Percentiles rank a stretch among this genome's conserved stretches.
phyloP scores from a whole-genome alignment of 2,113 vertebrate genomes.

The Amphilophus citrinellus region DNA sequence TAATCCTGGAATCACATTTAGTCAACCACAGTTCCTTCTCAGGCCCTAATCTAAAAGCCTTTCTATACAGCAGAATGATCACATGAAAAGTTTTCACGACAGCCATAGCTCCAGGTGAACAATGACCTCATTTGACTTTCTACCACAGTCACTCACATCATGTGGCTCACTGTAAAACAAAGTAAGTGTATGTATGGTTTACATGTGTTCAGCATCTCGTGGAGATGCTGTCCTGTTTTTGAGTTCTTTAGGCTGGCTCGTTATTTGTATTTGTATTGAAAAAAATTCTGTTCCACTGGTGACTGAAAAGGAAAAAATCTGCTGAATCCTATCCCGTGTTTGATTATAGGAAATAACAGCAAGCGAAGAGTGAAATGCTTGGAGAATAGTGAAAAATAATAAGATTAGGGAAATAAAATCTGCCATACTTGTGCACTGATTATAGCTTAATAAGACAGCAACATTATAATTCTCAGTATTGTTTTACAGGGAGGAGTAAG shows the following conservation, averaged over 20 bases:
- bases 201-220: background rate
- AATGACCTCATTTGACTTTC: slow-evolving; percentile 55
- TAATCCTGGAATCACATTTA: background rate
- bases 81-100: slow-evolving; percentile 55
- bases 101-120: slow-evolving; percentile 66
- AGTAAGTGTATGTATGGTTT: slow-evolving; percentile 9
- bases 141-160: slow-evolving; percentile 47
- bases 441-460: background rate
- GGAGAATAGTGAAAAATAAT: background rate
- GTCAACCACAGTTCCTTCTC: background rate
- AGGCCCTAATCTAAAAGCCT: slow-evolving; percentile 26
- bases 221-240: background rate
- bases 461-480: background rate
- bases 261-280: background rate
- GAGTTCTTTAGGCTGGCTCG: background rate
- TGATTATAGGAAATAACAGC: background rate
- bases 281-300: background rate
- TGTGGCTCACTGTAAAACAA: slow-evolving; percentile 27
- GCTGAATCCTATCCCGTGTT: background rate
- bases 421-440: background rate
- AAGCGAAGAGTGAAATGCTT: background rate
- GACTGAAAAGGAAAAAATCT: background rate
- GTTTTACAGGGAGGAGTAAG: background rate
- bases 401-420: background rate
- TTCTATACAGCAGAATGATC: slow-evolving; percentile 41